Evolutionary conservation across 2,113 vertebrate genomes (phyloP), one percentile per base, ranked within the genome.

Genomic region (Ramphastos sulfuratus): DNA sequence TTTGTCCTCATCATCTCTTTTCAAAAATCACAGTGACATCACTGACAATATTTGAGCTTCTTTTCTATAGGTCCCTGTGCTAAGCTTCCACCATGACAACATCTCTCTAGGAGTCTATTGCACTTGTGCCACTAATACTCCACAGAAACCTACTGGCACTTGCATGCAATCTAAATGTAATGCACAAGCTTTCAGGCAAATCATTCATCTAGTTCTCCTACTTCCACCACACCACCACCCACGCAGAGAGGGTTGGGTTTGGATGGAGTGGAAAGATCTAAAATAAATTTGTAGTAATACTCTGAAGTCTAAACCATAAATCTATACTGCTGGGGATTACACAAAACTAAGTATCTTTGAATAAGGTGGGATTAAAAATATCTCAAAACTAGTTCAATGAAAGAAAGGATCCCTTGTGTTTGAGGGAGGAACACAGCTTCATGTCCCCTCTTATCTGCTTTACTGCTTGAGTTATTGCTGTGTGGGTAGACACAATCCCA

Each of bases 361-460:
- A 80, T 58, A 76, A 69, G 6, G 4, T 48, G 24, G 15, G 30
- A 94, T 83, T 33, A 33, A 93, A 94, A 95, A 56, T 87, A 78
- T 37, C 35, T 50, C 18, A 78, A 37, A 54, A 42, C 9, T 65
- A 60, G n/a, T 35, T 7, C 80, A 28, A 80, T 59, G 60, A 83
- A 92, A 78, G 67, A 67, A 84, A 89, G 28, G 12, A 27, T 50
- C 2, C 7, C 9, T 64, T 63, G 11, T 58, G 12, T 84, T 48
- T 86, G 64, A 33, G 31, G n/a, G 44, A 89, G 33, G 24, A 82
- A 80, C 4, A 10, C 44, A 21, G 12, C 39, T 84, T 70, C 77
- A 42, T 21, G 80, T n/a, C 15, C 10, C 61, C 12, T 59, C 85
- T 75, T 31, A 73, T 91, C 28, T 86, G 16, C 23, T 90, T 92